Base-by-base conservation (phyloP, 2,888 invertebrate species). In the Steinernema scapterisci region DNA sequence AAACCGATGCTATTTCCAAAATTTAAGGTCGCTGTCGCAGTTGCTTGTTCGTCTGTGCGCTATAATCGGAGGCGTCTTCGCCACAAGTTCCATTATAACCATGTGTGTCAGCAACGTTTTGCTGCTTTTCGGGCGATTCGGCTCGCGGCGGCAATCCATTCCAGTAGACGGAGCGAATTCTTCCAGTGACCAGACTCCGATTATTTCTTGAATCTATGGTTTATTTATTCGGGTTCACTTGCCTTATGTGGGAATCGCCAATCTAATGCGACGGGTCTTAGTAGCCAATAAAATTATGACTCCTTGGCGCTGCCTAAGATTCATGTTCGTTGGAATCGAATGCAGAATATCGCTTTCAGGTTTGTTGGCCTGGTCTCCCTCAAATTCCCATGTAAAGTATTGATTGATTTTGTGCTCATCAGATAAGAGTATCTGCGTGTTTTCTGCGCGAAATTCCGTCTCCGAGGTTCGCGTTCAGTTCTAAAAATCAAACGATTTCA, bases 41-140 rank as follows among this genome's bases (percentile, higher is more conserved):
- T 95, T 97, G 88, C 90, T 93, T 75, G 92, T 95, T 70, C 92
- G 95, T 84, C 89, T 99, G 3, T 95, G 95, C 89, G 94, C 95
- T 0, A 92, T 95, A 54, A 92, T 96, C 70, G 94, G 95, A 80
- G 97, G 97, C 52, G 93, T 97, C 82, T 95, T 94, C 89, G 92
- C 95, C 23, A 93, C 95, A 13, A 77, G 76, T 31, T 23, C 54
- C 16, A 38, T 78, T 9, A 16, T 76, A 9, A 54, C 78, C 16
- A 76, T 78, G 48, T 63, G 31, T 38, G 56, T 43, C 9, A 54
- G 43, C 63, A 63, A 25, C 63, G 38, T 48, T 13, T 2, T 48
- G 48, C 48, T 48, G 19, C 13, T 48, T 19, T 13, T 48, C 3
- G 48, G 6, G 13, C 38, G 9, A 9, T 38, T 38, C 38, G 38